Conservation (phyloP, 2,888 invertebrate genomes). For the Flexamia atlantica region DNA sequence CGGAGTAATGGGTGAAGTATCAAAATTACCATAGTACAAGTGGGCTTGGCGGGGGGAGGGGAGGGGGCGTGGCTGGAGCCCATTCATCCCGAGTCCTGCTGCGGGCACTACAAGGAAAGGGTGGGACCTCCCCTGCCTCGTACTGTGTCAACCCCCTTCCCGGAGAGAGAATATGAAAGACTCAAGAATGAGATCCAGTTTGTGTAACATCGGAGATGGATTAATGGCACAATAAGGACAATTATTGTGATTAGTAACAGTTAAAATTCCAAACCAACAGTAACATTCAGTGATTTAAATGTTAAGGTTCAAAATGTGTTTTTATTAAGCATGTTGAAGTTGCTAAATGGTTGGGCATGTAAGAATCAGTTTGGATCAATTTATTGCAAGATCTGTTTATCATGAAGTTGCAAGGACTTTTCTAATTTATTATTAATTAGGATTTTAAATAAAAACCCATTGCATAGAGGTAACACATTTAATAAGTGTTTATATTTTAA, state of each 20-base stretch:
- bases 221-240: too few relatives aligned
- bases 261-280: too few relatives aligned
- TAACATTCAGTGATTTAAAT: too few relatives aligned
- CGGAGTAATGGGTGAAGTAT: not conserved
- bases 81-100: slow-evolving; percentile 24
- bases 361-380: too few relatives aligned
- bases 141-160: slow-evolving; percentile 17
- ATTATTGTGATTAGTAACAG: too few relatives aligned
- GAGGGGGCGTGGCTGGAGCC: not conserved
- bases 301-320: too few relatives aligned
- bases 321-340: too few relatives aligned
- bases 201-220: not conserved
- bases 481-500: slow-evolving; percentile 9
- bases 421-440: too few relatives aligned
- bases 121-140: slow-evolving; percentile 12
- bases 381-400: too few relatives aligned
- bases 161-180: not conserved
- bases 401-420: too few relatives aligned
- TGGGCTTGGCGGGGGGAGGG: not conserved
- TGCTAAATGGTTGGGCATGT: too few relatives aligned
- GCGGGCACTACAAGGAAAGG: slow-evolving; percentile 41
- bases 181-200: not conserved
- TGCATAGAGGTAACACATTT: slow-evolving; percentile 53
- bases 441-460: not conserved
- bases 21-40: slow-evolving; percentile 38